phyloP scores from a whole-genome alignment of 1,140 invertebrate species.

The Cyphomyrmex costatus region DNA sequence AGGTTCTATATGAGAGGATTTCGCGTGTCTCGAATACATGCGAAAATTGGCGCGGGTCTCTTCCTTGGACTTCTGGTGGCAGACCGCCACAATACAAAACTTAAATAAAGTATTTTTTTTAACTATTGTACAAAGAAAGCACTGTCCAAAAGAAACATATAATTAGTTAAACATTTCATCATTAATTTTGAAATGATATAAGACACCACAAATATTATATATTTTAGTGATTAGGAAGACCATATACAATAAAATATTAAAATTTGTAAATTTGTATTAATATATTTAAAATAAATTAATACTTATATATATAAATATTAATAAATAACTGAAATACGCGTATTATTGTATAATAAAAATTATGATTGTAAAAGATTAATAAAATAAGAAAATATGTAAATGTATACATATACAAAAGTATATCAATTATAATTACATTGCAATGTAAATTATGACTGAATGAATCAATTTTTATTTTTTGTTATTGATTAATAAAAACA shows the following conservation, averaged over 20 bases:
- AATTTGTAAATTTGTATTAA: background rate
- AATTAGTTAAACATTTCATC: constrained; percentile 2
- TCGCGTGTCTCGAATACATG: too few species aligned
- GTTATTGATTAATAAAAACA: constrained; percentile 72
- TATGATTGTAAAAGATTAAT: constrained; percentile 48
- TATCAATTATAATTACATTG: constrained; percentile 32
- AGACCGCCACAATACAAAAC: too few species aligned
- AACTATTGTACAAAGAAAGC: constrained; percentile 22
- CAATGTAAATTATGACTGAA: background rate
- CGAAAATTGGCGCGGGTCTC: too few species aligned
- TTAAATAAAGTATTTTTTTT: constrained; percentile 7
- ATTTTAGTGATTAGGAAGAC: background rate
- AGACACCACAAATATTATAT: background rate
- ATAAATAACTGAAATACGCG: background rate
- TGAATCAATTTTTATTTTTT: constrained; percentile 61
- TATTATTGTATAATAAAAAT: constrained; percentile 48
- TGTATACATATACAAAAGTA: constrained; percentile 4
- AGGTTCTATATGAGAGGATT: too few species aligned
- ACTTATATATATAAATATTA: constrained; percentile 26
- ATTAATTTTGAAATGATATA: constrained; percentile 34
- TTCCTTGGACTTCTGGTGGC: too few species aligned
- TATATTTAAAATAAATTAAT: constrained; percentile 38
- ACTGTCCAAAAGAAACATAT: constrained; percentile 12
- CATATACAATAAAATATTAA: constrained; percentile 11
- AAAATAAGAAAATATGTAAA: constrained; percentile 25